phyloP scores from a whole-genome alignment of 2,113 vertebrate species.

The Colossoma macropomum region DNA sequence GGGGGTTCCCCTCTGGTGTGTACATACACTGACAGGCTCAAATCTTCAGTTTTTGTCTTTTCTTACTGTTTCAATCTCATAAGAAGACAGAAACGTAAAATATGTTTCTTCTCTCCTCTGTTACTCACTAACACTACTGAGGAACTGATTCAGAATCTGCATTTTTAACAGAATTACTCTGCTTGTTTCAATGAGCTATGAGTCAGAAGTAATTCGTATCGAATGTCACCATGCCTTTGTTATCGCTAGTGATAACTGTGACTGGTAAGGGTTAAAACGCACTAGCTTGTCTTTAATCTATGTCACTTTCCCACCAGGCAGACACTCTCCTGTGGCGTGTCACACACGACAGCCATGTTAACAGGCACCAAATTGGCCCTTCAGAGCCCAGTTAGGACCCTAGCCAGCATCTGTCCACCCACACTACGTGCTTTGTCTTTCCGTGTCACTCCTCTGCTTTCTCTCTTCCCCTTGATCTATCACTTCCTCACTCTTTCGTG shows the following conservation, averaged over 20 bases:
- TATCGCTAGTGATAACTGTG: not conserved
- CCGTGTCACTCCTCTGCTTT: not conserved
- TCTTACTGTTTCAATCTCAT: too few relatives aligned
- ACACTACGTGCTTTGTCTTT: not conserved
- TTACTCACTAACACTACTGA: too few relatives aligned
- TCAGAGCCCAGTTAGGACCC: not conserved
- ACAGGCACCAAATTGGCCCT: conserved; percentile 7
- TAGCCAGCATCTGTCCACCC: not conserved
- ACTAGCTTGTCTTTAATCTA: not conserved
- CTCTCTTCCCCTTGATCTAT: not conserved
- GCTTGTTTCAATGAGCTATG: too few relatives aligned
- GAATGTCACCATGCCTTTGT: not conserved
- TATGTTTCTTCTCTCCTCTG: too few relatives aligned
- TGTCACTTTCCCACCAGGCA: not conserved
- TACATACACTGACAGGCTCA: too few relatives aligned
- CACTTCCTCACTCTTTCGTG: not conserved
- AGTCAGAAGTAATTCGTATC: too few relatives aligned
- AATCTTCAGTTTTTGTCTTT: too few relatives aligned
- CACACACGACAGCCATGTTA: not conserved
- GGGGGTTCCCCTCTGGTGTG: too few relatives aligned
- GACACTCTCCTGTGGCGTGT: not conserved
- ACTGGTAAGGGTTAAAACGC: not conserved
- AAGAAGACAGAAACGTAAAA: too few relatives aligned
- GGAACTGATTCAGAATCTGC: too few relatives aligned
- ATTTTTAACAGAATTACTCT: too few relatives aligned